Percentiles rank a stretch among this genome's conserved stretches.
Evolutionary conservation across 2,113 vertebrate genomes (phyloP).

Genomic region (Pyxicephalus adspersus): DNA sequence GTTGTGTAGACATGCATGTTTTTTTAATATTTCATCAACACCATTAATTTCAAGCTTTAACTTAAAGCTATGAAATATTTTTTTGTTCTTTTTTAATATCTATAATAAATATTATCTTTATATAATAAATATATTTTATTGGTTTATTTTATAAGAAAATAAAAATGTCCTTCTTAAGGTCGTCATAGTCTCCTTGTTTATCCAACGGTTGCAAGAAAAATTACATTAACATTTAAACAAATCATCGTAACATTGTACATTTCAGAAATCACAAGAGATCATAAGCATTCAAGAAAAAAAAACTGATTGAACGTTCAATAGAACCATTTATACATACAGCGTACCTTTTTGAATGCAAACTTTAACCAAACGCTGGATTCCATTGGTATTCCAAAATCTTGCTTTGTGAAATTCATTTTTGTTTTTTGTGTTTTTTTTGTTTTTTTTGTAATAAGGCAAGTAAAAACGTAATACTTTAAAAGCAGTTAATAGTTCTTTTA

Average conservation of each 20-base stretch:
- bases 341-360: conserved; percentile 55
- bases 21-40: conserved; percentile 15
- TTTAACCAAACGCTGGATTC: conserved; percentile 54
- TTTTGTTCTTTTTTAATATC: conserved; percentile 33
- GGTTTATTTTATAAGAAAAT: conserved; percentile 52
- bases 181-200: conserved; percentile 4
- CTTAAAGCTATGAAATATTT: conserved; percentile 46
- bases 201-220: conserved; percentile 44
- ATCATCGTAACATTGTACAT: conserved; percentile 50
- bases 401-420: conserved; percentile 42
- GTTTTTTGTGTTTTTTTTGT: no score
- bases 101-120: conserved; percentile 58
- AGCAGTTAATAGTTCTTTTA: conserved; percentile 48
- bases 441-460: conserved; percentile 33
- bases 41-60: conserved; percentile 46
- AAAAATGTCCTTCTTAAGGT: conserved; percentile 50
- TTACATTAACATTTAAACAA: conserved; percentile 52
- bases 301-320: conserved; percentile 37
- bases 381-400: conserved; percentile 55
- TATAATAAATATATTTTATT: conserved; percentile 58
- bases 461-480: conserved; percentile 18
- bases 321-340: conserved; percentile 57
- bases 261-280: conserved; percentile 51
- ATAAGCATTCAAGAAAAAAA: conserved; percentile 51
- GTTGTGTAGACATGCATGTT: conserved; percentile 47